Evolutionary conservation across 2,113 vertebrate genomes (phyloP), one percentile per base, ranked within the genome.

Genomic region (Argyrosomus japonicus): DNA sequence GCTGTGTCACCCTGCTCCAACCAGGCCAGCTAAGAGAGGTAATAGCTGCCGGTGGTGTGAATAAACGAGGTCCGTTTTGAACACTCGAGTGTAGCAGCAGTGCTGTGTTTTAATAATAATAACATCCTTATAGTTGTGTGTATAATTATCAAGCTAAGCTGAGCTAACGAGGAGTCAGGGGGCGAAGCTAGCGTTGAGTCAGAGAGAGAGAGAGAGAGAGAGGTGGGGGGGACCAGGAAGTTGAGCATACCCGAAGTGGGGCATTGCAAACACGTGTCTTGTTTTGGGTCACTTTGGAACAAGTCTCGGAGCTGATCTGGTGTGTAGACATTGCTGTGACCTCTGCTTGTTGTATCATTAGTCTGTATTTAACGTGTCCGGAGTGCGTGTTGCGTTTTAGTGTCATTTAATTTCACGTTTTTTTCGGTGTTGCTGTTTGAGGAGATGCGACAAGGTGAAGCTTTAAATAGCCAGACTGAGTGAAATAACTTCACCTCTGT

Each of bases 181-280:
- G 19, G 51, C 1, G 18, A 47, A 47, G 45, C 13, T 11, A 45
- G 45, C 11, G 45, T 8, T 40, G 36, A 40, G 36, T 32, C 36
- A 32, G 43, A 11, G 40, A 11, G 40, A 43, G 8, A 6, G 40
- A 40, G 40, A n/a, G n/a, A 36, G 45, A 47, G 11, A 4, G 45
- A 13, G 45, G 45, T 2, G 51, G 6, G 50, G 64, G 73, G 21
- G 63, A 90, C 36, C 90, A 88, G 91, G 92, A 93, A 93, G 91
- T 92, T 68, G 71, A 65, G 40, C 48, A n/a, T 14, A 53, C 61
- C 5, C 43, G 8, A 62, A 69, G 84, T 50, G 54, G 70, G 75
- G 60, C 85, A 68, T n/a, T 60, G 63, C 85, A 82, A 92, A 90
- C 93, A 93, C 93, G 92, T 94, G 93, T 89, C 88, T 88, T 83